phyloP scores from a whole-genome alignment of 2,797 vertebrate genomes.

The Alosa sapidissima region DNA sequence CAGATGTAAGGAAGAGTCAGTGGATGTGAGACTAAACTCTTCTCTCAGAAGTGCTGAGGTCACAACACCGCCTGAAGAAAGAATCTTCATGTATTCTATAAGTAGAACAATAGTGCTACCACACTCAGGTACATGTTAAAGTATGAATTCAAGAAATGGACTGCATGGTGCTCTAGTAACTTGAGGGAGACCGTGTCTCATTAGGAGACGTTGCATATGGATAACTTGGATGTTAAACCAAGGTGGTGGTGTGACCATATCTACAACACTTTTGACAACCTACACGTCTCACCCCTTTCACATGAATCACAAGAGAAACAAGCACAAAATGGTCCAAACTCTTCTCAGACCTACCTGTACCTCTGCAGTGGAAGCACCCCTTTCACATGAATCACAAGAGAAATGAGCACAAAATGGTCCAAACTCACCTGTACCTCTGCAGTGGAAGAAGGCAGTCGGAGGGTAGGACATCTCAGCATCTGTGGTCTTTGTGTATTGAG shows the following conservation, averaged over 20 bases:
- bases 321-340: not conserved
- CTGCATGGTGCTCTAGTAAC: not conserved
- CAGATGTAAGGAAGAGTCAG: not conserved
- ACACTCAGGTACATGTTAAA: not conserved
- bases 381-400: not conserved
- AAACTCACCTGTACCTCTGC: not conserved
- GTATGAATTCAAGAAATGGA: not conserved
- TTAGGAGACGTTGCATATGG: not conserved
- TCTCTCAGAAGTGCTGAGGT: not conserved
- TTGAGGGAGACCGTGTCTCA: not conserved
- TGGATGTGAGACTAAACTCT: not conserved
- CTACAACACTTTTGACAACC: not conserved
- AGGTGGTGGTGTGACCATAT: not conserved
- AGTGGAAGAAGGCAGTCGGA: not conserved
- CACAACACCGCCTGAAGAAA: too few relatives aligned
- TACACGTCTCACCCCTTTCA: not conserved
- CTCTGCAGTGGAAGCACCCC: not conserved
- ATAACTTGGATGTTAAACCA: not conserved
- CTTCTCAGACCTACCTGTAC: not conserved
- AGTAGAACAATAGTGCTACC: not conserved
- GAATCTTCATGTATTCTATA: too few relatives aligned
- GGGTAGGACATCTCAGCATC: not conserved
- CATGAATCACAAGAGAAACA: not conserved
- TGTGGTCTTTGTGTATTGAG: constrained; percentile 29
- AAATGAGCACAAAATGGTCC: not conserved